phyloP scores from a whole-genome alignment of 2,888 invertebrate genomes.

The Chalcosyrphus nemorum region DNA sequence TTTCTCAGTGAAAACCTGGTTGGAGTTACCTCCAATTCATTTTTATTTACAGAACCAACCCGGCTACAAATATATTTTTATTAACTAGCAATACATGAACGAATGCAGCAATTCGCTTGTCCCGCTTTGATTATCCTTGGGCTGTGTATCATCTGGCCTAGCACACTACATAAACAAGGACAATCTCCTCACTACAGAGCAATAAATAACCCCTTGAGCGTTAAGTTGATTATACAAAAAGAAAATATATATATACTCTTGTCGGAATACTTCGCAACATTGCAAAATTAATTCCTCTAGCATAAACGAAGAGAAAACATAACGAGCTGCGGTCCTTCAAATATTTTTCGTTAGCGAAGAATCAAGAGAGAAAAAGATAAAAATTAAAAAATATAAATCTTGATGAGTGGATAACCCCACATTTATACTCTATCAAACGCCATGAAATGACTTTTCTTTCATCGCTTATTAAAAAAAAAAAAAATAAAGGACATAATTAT shows the following conservation, averaged over 20 bases:
- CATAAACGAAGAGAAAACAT: background rate
- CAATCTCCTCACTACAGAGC: background rate
- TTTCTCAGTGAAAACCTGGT: too few relatives aligned
- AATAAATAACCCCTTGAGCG: background rate
- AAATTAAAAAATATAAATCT: background rate
- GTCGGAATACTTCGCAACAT: background rate
- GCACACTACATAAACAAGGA: constrained; percentile 5
- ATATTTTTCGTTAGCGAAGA: background rate
- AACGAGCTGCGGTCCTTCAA: background rate
- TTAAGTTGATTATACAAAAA: background rate
- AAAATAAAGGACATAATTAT: too few relatives aligned
- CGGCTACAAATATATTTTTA: too few relatives aligned
- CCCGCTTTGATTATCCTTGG: too few relatives aligned
- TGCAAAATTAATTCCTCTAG: background rate
- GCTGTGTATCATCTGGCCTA: too few relatives aligned
- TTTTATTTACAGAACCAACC: too few relatives aligned
- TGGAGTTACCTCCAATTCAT: too few relatives aligned
- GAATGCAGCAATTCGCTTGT: too few relatives aligned
- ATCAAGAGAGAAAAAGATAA: background rate
- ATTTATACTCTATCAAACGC: constrained; percentile 6
- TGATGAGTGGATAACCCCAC: constrained; percentile 20
- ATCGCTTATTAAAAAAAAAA: constrained; percentile 11
- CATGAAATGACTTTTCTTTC: constrained; percentile 30
- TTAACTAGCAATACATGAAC: too few relatives aligned
- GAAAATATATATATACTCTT: too few relatives aligned